phyloP scores from a whole-genome alignment of 2,113 vertebrate genomes.

The Nannobrachium achirus region DNA sequence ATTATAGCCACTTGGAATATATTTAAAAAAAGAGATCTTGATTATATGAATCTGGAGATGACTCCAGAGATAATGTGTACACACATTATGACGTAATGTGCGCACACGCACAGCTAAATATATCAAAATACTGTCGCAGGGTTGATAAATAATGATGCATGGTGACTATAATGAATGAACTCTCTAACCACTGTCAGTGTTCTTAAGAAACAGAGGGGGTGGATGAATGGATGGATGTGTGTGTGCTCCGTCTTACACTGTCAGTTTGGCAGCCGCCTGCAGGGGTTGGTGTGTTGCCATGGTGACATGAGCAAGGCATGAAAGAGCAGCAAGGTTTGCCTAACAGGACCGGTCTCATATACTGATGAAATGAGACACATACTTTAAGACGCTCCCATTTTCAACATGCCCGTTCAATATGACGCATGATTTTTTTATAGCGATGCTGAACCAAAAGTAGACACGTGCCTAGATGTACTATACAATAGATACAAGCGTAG shows the following conservation, averaged over 20 bases:
- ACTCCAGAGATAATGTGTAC: no score
- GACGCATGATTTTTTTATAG: no score
- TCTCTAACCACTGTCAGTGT: conserved; percentile 54
- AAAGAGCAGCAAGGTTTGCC: conserved; percentile 82
- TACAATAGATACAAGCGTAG: no score
- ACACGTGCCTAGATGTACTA: no score
- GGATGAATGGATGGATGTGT: conserved; percentile 77
- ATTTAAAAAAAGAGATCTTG: no score
- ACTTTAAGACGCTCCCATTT: background rate
- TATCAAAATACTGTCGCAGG: conserved; percentile 22
- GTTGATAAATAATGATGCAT: conserved; percentile 52
- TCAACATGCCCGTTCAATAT: no score
- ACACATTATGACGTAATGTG: no score
- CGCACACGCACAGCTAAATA: background rate
- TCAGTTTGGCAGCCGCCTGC: conserved; percentile 82
- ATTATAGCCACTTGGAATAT: no score
- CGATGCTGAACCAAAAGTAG: no score
- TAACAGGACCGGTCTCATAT: conserved; percentile 81
- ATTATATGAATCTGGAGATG: no score
- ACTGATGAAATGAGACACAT: conserved; percentile 66
- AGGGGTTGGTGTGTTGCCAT: conserved; percentile 84
- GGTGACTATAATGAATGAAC: conserved; percentile 52
- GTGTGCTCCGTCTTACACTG: conserved; percentile 81
- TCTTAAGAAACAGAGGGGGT: conserved; percentile 65
- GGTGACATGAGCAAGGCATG: conserved; percentile 81